Conservation (phyloP, 2,113 vertebrate species). For the Phrynosoma blainvillii region DNA sequence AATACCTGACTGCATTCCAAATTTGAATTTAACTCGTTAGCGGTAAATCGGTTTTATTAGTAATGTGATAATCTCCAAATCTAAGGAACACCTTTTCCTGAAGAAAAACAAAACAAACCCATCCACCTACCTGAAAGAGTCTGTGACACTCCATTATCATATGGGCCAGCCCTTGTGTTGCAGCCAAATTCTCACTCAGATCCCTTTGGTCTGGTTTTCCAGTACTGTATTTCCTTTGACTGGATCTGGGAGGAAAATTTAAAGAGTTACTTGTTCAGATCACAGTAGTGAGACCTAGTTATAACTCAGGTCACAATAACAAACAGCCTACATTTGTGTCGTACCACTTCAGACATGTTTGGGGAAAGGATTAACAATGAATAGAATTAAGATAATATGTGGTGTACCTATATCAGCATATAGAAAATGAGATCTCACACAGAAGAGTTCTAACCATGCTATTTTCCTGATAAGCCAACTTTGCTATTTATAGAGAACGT, state of each 20-base stretch:
- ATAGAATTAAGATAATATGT: neutral
- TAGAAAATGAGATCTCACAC: neutral
- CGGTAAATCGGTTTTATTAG: too few relatives aligned
- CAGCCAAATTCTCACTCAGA: constrained; percentile 87
- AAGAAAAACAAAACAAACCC: neutral
- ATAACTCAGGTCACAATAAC: neutral
- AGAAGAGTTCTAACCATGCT: neutral
- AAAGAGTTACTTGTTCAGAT: neutral
- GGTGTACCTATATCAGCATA: neutral
- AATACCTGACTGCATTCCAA: too few relatives aligned
- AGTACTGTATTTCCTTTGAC: constrained; percentile 85
- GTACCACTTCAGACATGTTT: neutral
- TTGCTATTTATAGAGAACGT: neutral
- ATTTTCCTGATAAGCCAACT: too few relatives aligned
- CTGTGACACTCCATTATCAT: constrained; percentile 84
- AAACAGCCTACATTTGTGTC: neutral
- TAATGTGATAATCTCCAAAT: too few relatives aligned
- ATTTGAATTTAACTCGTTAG: too few relatives aligned
- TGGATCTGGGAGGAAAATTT: constrained; percentile 60
- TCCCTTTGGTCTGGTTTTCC: constrained; percentile 88
- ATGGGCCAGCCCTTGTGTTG: constrained; percentile 85
- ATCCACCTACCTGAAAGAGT: constrained; percentile 83
- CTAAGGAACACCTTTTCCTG: neutral
- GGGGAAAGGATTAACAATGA: neutral
- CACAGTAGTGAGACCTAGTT: neutral